Conservation (phyloP, 2,113 vertebrate genomes). For the Macquaria ambigua region DNA sequence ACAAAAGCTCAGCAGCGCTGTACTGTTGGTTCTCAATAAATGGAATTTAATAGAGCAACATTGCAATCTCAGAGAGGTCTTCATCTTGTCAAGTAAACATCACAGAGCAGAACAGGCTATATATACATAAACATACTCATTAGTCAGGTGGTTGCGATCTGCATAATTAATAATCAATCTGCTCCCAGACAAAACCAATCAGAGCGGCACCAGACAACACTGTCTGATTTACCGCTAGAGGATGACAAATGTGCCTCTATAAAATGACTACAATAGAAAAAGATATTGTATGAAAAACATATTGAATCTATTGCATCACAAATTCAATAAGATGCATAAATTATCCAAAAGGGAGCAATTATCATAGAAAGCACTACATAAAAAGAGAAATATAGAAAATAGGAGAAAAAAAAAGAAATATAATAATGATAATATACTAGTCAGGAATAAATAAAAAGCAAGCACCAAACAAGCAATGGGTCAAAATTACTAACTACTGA, state of each 20-base stretch:
- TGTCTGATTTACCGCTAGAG: neutral
- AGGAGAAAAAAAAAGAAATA: neutral
- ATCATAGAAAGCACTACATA: neutral
- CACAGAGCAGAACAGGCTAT: neutral
- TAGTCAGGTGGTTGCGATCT: slow-evolving; percentile 17
- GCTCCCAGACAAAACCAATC: slow-evolving; percentile 4
- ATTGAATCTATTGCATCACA: neutral
- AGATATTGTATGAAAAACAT: neutral
- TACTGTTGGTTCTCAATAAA: neutral
- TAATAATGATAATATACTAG: neutral
- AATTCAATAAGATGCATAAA: neutral
- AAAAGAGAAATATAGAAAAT: neutral
- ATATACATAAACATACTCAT: neutral
- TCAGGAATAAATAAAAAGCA: neutral
- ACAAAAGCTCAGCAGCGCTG: neutral
- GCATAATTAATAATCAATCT: slow-evolving; percentile 14
- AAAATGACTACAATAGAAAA: neutral
- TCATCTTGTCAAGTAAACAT: neutral
- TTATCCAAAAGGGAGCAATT: neutral
- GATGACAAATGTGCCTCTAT: neutral
- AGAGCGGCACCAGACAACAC: neutral
- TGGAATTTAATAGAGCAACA: neutral
- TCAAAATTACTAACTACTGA: neutral
- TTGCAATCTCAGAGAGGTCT: neutral
- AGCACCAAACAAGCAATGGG: neutral